Base-by-base conservation (phyloP, 2,888 invertebrate species). In the Fragum sueziense region DNA sequence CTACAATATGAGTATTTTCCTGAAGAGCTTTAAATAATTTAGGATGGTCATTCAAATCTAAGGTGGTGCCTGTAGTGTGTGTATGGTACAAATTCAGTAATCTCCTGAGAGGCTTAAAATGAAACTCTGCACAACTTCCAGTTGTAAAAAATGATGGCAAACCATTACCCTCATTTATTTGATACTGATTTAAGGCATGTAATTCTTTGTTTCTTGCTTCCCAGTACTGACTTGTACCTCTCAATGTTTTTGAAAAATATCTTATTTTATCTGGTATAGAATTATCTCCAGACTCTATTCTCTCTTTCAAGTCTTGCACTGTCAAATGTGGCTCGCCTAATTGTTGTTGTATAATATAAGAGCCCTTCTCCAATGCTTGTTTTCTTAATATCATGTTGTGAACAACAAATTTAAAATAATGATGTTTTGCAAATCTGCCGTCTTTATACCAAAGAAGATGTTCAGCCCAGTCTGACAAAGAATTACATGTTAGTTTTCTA, bases 1-100 rank as follows among this genome's bases (percentile, higher is more conserved):
- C 77, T 29, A 86, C 84, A 72, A 85, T 77, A 70, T 88, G 87
- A 14, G 82, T 78, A 67, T 87, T 79, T 74, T 84, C 29, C 69
- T 87, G 85, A 20, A 85, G 54, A 14, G 79, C 72, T 20, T 74
- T 20, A 75, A 82, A 88, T 20, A 85, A 11, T 27, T 7, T 51
- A 11, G 61, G 76, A 27, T 70, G 37, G 54, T 85, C 59, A 25
- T 37, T 47, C 17, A 85, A 51, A 59, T 85, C 75, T 52, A 80
- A 51, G n/a, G 52, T 17, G 76, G 61, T 31, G 2, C 82, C 79
- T 31, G 76, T 79, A 41, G 79, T 79, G 29, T 77, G 20, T 27
- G 68, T 29, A 14, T 74, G 33, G 68, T 87, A 87, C 25, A 79
- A 57, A 6, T 51, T 17, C 11, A 87, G 47, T 17, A 86, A 69